Evolutionary conservation across 2,888 invertebrate genomes (phyloP).

Genomic region (Neuroscelio doddi): DNA sequence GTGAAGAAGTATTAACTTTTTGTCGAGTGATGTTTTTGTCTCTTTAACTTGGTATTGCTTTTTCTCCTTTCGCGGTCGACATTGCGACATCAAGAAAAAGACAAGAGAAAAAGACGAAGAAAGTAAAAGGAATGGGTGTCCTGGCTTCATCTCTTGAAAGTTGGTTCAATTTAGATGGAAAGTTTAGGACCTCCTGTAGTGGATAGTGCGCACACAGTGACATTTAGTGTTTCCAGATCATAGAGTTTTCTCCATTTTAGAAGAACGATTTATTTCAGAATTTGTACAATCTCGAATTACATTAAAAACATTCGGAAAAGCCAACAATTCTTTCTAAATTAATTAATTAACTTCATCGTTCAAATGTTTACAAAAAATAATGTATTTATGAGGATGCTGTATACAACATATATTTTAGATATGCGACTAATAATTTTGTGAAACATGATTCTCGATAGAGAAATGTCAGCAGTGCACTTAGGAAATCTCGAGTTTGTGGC

Average conservation of each 20-base stretch:
- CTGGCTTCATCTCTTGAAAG: constrained; percentile 42
- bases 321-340: not conserved
- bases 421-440: constrained; percentile 40
- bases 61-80: constrained; percentile 29
- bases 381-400: not conserved
- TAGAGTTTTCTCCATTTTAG: constrained; percentile 26
- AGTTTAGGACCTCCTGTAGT: constrained; percentile 39
- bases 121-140: constrained; percentile 39
- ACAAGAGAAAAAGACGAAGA: constrained; percentile 37
- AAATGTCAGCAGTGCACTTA: constrained; percentile 25
- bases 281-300: constrained; percentile 15
- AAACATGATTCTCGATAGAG: constrained; percentile 23
- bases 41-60: constrained; percentile 2
- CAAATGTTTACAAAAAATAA: too few relatives aligned
- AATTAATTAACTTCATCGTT: not conserved
- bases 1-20: constrained; percentile 26
- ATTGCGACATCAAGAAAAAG: constrained; percentile 42
- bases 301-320: constrained; percentile 8
- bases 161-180: constrained; percentile 47
- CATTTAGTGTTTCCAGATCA: constrained; percentile 35
- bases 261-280: constrained; percentile 28
- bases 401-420: constrained; percentile 20
- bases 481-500: constrained; percentile 41
- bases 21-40: constrained; percentile 10
- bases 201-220: constrained; percentile 30